phyloP scores from a whole-genome alignment of 2,797 vertebrate genomes.

The Gallirallus australis region DNA sequence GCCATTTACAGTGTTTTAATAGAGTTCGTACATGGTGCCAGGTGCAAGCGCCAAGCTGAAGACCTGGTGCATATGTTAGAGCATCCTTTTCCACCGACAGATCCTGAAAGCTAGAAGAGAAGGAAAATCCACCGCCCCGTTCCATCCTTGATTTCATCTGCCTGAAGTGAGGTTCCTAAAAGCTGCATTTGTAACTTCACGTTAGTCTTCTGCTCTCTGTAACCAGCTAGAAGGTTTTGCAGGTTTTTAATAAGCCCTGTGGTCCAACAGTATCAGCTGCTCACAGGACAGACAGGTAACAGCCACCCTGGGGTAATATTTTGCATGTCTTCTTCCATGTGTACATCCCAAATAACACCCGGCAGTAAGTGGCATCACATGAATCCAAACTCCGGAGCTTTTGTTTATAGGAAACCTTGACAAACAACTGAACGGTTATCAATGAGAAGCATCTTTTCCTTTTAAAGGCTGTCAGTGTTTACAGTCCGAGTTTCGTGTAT shows the following conservation, averaged over 20 bases:
- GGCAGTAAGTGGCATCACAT: background rate
- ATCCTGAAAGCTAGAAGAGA: background rate
- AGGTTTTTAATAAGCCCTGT: background rate
- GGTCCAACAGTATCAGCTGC: background rate
- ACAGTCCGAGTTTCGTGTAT: background rate
- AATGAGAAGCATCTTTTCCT: background rate
- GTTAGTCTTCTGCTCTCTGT: constrained; percentile 12
- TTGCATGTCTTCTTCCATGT: background rate
- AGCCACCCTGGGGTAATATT: background rate
- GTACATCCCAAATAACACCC: background rate
- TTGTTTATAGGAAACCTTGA: constrained; percentile 14
- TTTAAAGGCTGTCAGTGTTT: constrained; percentile 11
- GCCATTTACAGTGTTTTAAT: background rate
- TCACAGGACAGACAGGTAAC: background rate
- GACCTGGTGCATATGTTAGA: fast-evolving
- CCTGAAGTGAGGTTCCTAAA: background rate
- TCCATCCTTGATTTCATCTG: constrained; percentile 5
- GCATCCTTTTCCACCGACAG: background rate
- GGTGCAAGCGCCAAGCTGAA: background rate
- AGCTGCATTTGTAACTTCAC: background rate
- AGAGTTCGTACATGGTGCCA: fast-evolving
- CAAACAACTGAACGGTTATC: background rate
- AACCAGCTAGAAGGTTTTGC: background rate
- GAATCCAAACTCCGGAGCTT: background rate
- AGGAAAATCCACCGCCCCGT: background rate